Evolutionary conservation across 2,113 vertebrate genomes (phyloP).

Genomic region (Eulemur rufifrons): DNA sequence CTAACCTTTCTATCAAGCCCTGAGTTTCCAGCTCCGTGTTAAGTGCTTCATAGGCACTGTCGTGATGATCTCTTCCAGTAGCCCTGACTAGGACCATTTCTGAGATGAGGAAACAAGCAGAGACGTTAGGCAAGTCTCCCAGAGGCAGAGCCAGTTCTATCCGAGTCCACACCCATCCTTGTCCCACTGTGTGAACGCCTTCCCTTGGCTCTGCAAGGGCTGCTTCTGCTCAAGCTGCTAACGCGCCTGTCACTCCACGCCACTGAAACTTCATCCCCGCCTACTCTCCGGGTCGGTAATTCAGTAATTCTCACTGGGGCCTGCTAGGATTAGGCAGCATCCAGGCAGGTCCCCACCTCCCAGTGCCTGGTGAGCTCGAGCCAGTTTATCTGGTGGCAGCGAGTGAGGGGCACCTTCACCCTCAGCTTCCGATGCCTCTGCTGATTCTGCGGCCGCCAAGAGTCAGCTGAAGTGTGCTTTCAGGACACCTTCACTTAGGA

Average conservation of each 20-base stretch:
- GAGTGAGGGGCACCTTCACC: background rate
- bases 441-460: background rate
- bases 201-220: background rate
- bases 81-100: background rate
- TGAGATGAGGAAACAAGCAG: background rate
- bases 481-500: background rate
- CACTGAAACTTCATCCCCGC: background rate
- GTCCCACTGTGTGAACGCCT: background rate
- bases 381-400: background rate
- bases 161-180: background rate
- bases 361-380: background rate
- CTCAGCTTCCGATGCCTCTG: background rate
- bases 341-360: background rate
- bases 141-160: background rate
- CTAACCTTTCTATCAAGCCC: background rate
- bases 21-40: background rate
- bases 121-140: background rate
- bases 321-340: background rate
- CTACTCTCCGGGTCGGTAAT: background rate
- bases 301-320: background rate
- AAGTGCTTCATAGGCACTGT: background rate
- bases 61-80: background rate
- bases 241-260: background rate
- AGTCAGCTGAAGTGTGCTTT: background rate
- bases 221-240: background rate